A percentile compares a stretch with the other conserved stretches of the same genome.
phyloP scores from a whole-genome alignment of 2,888 invertebrate species.

The Pollenia griseotomentosa region DNA sequence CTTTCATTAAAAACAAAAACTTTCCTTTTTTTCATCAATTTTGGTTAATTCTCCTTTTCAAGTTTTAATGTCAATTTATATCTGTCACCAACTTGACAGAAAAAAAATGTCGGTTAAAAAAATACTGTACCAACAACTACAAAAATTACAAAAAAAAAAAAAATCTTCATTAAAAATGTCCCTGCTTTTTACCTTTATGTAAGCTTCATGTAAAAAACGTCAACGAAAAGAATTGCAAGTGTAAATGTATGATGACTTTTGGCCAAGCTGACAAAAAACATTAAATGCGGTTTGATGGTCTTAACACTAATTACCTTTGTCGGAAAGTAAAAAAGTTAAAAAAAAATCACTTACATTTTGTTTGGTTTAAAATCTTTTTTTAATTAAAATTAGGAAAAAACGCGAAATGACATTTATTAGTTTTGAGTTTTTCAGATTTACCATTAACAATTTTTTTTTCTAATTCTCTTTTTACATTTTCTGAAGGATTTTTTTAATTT shows the following conservation, averaged over 20 bases:
- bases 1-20: neutral
- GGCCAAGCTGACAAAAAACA: slow-evolving; percentile 27
- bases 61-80: slow-evolving; percentile 35
- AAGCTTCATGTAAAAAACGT: neutral
- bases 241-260: slow-evolving; percentile 42
- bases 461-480: neutral
- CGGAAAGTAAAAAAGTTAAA: neutral
- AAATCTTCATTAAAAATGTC: slow-evolving; percentile 45
- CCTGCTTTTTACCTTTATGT: slow-evolving; percentile 13
- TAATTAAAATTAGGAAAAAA: neutral
- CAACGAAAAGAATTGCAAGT: neutral
- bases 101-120: neutral
- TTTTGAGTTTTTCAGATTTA: neutral
- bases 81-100: slow-evolving; percentile 24
- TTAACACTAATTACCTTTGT: slow-evolving; percentile 49
- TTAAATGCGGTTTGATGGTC: slow-evolving; percentile 33
- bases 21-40: neutral
- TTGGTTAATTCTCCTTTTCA: neutral
- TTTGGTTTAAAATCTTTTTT: slow-evolving; percentile 2
- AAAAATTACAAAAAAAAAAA: neutral
- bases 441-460: neutral
- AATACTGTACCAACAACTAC: neutral
- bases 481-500: no score
- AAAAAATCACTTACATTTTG: neutral
- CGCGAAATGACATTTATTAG: slow-evolving; percentile 9